Evolutionary conservation across 2,888 invertebrate species (phyloP), one percentile per base, ranked within the genome.

Genomic region (Gisinianus flammeolus): DNA sequence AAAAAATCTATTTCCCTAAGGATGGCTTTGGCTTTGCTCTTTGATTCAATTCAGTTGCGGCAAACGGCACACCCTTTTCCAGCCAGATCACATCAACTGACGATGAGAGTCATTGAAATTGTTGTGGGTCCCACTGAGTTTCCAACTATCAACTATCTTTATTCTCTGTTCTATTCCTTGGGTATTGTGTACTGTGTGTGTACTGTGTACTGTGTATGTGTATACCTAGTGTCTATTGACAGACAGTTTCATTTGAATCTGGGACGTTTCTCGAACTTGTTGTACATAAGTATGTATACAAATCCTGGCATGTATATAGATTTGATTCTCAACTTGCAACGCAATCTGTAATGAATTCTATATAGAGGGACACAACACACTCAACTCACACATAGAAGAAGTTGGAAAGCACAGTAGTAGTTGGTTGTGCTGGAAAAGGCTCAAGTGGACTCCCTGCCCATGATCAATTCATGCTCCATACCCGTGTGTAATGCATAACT

Each of bases 31-130:
- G 54, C 70, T 70, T 54, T 72, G 72, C 56, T 31, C 54, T 64
- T 67, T 64, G 75, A 75, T 75, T 75, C 66, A 75, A 79, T 69
- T 75, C 76, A 75, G 70, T 70, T 33, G 31, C 35, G 24, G 19
- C 64, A 28, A 19, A 54, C 30, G 54, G 66, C 75, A 71, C 75
- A 79, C 78, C 78, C 78, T 70, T 75, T 75, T 75, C 70, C 70
- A 79, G 69, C 78, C n/a, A 58, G 62, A 74, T 73, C 56, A 62
- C 71, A 77, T 77, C 77, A 58, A 71, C 28, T 22, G 19, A 30
- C n/a, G 73, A 73, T 58, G 68, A 69, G 74, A 69, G 68, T 58
- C 77, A 72, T 72, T 78, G 72, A 78, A 70, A 78, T 73, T 31
- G 31, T 73, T 68, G 72, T 73, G 56, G 56, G 66, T 68, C 73